Conservation (phyloP, 2,113 vertebrate genomes). For the Psilopogon haemacephalus region DNA sequence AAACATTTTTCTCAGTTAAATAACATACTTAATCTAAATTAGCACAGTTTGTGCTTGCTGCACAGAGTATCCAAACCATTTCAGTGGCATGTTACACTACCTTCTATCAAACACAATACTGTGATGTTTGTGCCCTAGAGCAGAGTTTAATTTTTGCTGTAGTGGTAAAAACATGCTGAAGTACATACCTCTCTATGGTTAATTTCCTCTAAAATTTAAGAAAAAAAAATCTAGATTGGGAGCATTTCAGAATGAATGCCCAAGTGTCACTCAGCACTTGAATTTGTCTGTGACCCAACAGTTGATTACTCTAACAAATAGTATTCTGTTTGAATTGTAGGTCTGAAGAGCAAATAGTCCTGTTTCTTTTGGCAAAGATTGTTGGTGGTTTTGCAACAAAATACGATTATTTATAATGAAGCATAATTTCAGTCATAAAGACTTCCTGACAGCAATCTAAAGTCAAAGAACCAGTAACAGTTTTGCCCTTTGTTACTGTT, state of each 20-base stretch:
- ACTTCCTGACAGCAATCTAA: neutral
- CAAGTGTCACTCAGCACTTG: neutral
- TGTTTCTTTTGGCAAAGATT: conserved; percentile 54
- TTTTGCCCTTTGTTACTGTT: neutral
- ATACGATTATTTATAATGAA: conserved; percentile 55
- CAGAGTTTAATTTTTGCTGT: neutral
- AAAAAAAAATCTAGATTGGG: neutral
- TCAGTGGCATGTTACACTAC: neutral
- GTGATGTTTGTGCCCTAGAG: neutral
- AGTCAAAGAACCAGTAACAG: neutral
- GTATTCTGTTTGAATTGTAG: conserved; percentile 32
- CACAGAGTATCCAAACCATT: neutral
- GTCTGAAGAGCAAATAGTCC: conserved; percentile 46
- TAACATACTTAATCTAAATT: neutral
- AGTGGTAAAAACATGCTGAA: neutral
- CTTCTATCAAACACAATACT: neutral
- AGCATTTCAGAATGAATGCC: conserved; percentile 29
- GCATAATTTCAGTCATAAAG: conserved; percentile 44
- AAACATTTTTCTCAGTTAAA: neutral
- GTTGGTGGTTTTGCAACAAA: conserved; percentile 53
- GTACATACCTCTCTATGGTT: conserved; percentile 18
- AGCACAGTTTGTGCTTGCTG: neutral
- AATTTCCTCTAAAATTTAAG: conserved; percentile 30
- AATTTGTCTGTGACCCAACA: neutral
- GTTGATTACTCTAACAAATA: neutral